Conservation (phyloP, 2,113 vertebrate genomes). For the Sylvilagus bachmani region DNA sequence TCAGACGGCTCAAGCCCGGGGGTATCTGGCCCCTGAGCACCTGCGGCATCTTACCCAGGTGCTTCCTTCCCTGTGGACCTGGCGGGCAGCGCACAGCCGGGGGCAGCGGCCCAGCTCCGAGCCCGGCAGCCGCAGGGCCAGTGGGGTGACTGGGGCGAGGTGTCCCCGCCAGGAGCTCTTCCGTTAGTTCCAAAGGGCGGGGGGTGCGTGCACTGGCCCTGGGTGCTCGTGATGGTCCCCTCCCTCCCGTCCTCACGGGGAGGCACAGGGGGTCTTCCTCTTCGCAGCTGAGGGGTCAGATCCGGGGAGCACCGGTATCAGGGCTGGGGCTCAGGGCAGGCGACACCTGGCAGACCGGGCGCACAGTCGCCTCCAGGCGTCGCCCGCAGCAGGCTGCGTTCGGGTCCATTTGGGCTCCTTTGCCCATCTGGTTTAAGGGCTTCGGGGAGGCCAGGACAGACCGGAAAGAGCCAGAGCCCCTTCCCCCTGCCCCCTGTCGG, state of each 20-base stretch:
- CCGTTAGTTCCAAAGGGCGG: not conserved
- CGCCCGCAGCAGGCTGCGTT: not conserved
- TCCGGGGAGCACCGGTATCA: not conserved
- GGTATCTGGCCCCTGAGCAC: not conserved
- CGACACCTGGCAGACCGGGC: no score
- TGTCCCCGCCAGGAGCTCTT: not conserved
- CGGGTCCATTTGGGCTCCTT: not conserved
- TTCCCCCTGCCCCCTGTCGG: conserved; percentile 44
- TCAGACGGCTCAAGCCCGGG: not conserved
- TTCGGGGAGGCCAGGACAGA: not conserved
- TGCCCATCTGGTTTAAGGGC: not conserved
- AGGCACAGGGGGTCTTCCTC: not conserved
- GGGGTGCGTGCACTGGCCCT: no score
- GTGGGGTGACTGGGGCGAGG: fast-evolving
- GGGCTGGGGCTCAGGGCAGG: not conserved
- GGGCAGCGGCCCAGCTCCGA: not conserved
- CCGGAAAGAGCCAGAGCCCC: not conserved
- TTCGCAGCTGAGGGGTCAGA: not conserved
- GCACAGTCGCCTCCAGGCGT: not conserved
- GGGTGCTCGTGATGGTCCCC: no score
- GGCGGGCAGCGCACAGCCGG: fast-evolving
- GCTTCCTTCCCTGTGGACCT: not conserved
- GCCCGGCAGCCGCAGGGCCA: not conserved
- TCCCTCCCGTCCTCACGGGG: no score
- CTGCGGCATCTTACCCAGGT: not conserved